Base-by-base conservation (phyloP, 2,888 invertebrate genomes). In the Drosophila demipolita region DNA sequence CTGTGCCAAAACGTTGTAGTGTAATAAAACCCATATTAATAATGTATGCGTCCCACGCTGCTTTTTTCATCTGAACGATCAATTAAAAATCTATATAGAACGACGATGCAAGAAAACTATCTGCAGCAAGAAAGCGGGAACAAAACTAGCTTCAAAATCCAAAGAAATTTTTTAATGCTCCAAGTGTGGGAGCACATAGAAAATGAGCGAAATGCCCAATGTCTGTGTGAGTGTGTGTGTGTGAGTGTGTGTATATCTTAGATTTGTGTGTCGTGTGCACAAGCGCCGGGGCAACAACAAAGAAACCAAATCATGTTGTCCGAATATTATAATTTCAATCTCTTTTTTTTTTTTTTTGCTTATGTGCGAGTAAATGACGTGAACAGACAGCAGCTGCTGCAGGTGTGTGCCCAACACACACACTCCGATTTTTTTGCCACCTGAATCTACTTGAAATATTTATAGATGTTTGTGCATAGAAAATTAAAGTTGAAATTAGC, bases 231-330 rank as follows among this genome's bases (percentile, higher is more conserved):
- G 63, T 26, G 36, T 17, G 59, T 17, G 17, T 38, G 38, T 40
- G 40, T 40, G n/a, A 4, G 45, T 45, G 45, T 23, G 63, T 73
- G 48, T 65, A 38, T 64, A 50, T 60, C 61, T 74, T 83, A 48
- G 77, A 75, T 78, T 91, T 87, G 89, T 86, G 91, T 91, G 91
- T 91, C 91, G 90, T 90, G 91, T 90, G 91, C 91, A 91, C 66
- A 88, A 89, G 88, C 84, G 85, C 85, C 89, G 66, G 53, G 62
- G 73, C 73, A 66, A 61, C 75, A 75, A 64, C 80, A 75, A 74
- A 73, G 63, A 64, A 63, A 82, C 75, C 53, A 73, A 63, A 63
- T 71, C 45, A 67, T 61, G 77, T 65, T 68, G 26, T 50, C 62
- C 35, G 55, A 65, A 80, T 71, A 80, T 64, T 66, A 69, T 73